Conservation (phyloP, 2,113 vertebrate species). For the Gobiocypris rarus region DNA sequence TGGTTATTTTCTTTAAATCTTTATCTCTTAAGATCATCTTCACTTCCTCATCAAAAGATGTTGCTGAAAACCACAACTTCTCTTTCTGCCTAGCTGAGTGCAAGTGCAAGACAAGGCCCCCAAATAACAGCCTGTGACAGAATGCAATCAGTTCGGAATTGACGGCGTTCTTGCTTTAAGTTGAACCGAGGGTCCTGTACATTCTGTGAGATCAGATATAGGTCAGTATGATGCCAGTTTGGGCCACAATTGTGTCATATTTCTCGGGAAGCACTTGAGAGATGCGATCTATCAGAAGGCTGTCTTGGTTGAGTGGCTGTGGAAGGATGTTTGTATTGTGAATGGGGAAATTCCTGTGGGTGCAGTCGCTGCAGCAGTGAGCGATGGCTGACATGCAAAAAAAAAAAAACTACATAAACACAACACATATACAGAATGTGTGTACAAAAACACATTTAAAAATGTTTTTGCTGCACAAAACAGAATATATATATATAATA, state of each 20-base stretch:
- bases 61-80: conserved; percentile 75
- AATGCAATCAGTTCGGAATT: conserved; percentile 7
- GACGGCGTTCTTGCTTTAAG: conserved; percentile 12
- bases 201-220: conserved; percentile 15
- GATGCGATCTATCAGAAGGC: conserved; percentile 27
- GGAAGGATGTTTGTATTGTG: conserved; percentile 49
- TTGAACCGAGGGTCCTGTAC: background rate
- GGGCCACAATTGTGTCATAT: conserved; percentile 5
- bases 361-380: conserved; percentile 39
- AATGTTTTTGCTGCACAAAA: background rate
- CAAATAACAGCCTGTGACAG: background rate
- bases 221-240: background rate
- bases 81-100: conserved; percentile 48
- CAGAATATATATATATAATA: background rate
- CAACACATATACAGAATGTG: background rate
- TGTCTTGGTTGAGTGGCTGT: conserved; percentile 36
- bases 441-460: background rate
- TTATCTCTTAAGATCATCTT: conserved; percentile 62
- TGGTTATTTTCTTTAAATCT: conserved; percentile 45
- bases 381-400: conserved; percentile 20
- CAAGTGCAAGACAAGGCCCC: conserved; percentile 54
- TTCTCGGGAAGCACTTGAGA: background rate
- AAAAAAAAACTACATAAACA: conserved; percentile 30
- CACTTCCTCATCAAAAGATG: conserved; percentile 74
- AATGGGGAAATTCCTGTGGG: conserved; percentile 55